A percentile compares a stretch with the other conserved stretches of the same genome.
Conservation (phyloP, 30 jellyfish, hydroid and myxozoan genomes). For the Aurelia sp. region DNA sequence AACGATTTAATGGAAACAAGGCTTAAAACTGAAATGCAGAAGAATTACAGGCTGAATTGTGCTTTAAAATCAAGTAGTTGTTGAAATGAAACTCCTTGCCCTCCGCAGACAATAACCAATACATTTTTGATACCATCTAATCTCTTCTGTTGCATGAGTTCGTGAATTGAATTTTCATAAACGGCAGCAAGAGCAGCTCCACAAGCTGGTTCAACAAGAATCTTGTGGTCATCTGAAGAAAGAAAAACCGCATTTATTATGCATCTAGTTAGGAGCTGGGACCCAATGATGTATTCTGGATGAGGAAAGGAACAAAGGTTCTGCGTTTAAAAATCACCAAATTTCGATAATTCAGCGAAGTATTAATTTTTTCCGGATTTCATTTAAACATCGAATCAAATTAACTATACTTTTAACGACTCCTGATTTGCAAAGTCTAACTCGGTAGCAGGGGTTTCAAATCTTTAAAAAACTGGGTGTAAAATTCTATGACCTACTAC, state of each 20-base stretch:
- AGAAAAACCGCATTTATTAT: too few relatives aligned
- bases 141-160: conserved; percentile 27
- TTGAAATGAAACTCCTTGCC: conserved; percentile 67
- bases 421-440: neutral
- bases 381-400: neutral
- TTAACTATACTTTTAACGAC: neutral
- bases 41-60: conserved; percentile 10
- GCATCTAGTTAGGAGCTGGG: too few relatives aligned
- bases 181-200: conserved; percentile 94
- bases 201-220: conserved; percentile 93
- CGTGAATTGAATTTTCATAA: conserved; percentile 57
- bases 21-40: too few relatives aligned
- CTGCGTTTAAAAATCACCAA: neutral
- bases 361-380: neutral
- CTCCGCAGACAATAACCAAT: conserved; percentile 94
- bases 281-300: too few relatives aligned
- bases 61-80: conserved; percentile 42
- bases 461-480: too few relatives aligned
- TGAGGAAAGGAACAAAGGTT: too few relatives aligned
- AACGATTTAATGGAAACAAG: too few relatives aligned
- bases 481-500: too few relatives aligned
- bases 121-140: conserved; percentile 52
- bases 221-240: conserved; percentile 77
- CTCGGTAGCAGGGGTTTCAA: too few relatives aligned
- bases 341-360: neutral